These are phyloP conservation scores for Synergus itoensis DNA, from an alignment of 2,888 invertebrate species.

Conservation along the genomic window DNA sequence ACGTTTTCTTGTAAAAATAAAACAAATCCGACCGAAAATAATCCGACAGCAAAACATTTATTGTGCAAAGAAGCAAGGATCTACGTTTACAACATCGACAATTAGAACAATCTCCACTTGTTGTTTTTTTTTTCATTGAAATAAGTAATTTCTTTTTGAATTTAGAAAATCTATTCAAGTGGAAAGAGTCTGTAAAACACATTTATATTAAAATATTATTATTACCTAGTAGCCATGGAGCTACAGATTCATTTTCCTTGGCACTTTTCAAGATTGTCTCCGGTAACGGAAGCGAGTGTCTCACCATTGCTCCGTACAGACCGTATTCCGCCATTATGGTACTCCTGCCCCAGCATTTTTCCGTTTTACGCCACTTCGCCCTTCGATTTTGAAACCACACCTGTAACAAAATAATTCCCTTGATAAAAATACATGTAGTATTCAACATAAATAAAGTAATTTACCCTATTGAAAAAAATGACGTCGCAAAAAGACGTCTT, in stretches of 20 bases:
- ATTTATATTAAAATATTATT: constrained; percentile 61
- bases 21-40: neutral
- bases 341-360: constrained; percentile 99
- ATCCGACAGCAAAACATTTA: neutral
- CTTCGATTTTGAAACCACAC: constrained; percentile 99
- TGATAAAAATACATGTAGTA: neutral
- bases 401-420: constrained; percentile 80
- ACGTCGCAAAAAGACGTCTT: too few species aligned
- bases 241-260: constrained; percentile 97
- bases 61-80: neutral
- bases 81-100: neutral
- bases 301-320: constrained; percentile 99
- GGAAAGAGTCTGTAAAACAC: constrained; percentile 43
- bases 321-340: constrained; percentile 99
- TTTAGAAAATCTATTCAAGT: constrained; percentile 21
- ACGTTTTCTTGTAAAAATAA: neutral
- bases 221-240: constrained; percentile 99
- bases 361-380: constrained; percentile 99
- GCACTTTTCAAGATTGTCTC: constrained; percentile 99
- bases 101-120: constrained; percentile 7
- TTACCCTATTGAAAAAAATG: too few species aligned
- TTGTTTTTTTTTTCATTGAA: constrained; percentile 44
- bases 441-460: too few species aligned
- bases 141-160: constrained; percentile 50
- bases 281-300: constrained; percentile 98